Base-by-base conservation (phyloP, 2,888 invertebrate species). In the Netelia melanura region DNA sequence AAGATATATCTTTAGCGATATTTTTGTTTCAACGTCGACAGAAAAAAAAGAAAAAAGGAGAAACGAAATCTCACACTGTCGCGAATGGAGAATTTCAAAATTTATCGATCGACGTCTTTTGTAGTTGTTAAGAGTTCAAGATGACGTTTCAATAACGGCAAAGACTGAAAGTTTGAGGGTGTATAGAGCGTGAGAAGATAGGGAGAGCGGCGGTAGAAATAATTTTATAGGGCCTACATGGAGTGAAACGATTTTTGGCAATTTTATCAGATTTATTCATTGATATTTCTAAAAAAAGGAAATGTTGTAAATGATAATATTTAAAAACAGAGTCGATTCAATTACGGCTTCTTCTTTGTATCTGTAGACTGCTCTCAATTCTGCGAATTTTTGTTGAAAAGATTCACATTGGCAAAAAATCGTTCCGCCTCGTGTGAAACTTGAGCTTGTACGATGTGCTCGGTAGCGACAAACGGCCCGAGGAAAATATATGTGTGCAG, bases 401-500 rank as follows among this genome's bases (percentile, higher is more conserved):
- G 1, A 48, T 48, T 48, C 3, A 14, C 3, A 0, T 14, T 48
- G 48, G 48, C 14, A 10, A 48, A 48, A 48, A 48, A 48, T 48
- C 48, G 48, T 48, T 48, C 14, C 48, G 14, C 48, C 48, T 48
- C 48, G 48, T 10, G 48, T 48, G 14, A 48, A 48, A 48, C 11
- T 48, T 14, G 14, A 48, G 61, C 58, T 38, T 17, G 54, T 48
- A 70, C 43, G 54, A 21, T 25, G 25, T 71, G 79, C 64, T 79
- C 64, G 14, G 21, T 75, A 56, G 75, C 83, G 88, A 87, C 86
- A 79, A 84, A 86, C 86, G 88, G 89, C 91, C 91, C 90, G 88
- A 89, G 14, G 77, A 87, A 87, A 89, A 91, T 88, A 89, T 88
- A 89, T 90, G 84, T 87, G 87, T 88, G 84, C 86, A 83, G 10